Percentiles rank a stretch among this genome's conserved stretches.
phyloP scores from a whole-genome alignment of 2,797 vertebrate genomes.

The Mormyrops attenuatus region DNA sequence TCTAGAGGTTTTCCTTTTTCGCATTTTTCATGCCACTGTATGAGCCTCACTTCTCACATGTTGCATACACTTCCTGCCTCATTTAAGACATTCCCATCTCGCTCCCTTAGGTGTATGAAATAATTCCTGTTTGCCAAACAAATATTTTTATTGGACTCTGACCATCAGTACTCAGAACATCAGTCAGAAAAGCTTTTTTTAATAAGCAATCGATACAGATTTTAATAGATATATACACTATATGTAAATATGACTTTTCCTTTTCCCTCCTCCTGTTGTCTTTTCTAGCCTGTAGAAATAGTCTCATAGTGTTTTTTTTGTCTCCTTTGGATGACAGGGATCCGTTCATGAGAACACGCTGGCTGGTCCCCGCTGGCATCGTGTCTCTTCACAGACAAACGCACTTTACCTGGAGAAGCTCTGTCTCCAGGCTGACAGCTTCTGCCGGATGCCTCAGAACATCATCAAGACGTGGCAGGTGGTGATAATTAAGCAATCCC shows the following conservation, averaged over 20 bases:
- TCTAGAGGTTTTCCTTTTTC: not conserved
- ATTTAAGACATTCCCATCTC: not conserved
- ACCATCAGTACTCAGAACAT: not conserved
- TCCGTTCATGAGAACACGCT: not conserved
- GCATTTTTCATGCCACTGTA: not conserved
- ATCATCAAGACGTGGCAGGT: constrained; percentile 52
- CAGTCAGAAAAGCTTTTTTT: not conserved
- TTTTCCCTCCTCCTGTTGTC: not conserved
- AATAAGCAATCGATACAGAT: not conserved
- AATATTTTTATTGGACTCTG: not conserved
- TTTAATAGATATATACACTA: not conserved
- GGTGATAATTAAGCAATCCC: constrained; percentile 45
- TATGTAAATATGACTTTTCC: not conserved
- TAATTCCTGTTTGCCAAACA: not conserved
- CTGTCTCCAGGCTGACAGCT: constrained; percentile 50
- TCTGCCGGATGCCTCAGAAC: constrained; percentile 49
- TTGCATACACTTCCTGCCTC: not conserved
- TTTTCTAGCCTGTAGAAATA: not conserved
- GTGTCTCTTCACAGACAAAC: constrained; percentile 40
- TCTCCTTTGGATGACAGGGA: not conserved
- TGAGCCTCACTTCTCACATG: not conserved
- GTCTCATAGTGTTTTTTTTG: not conserved
- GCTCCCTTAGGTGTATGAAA: not conserved
- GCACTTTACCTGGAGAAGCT: constrained; percentile 40
- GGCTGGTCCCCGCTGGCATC: constrained; percentile 1